phyloP scores from a whole-genome alignment of 1,140 invertebrate species.

The Bradysia coprophila region DNA sequence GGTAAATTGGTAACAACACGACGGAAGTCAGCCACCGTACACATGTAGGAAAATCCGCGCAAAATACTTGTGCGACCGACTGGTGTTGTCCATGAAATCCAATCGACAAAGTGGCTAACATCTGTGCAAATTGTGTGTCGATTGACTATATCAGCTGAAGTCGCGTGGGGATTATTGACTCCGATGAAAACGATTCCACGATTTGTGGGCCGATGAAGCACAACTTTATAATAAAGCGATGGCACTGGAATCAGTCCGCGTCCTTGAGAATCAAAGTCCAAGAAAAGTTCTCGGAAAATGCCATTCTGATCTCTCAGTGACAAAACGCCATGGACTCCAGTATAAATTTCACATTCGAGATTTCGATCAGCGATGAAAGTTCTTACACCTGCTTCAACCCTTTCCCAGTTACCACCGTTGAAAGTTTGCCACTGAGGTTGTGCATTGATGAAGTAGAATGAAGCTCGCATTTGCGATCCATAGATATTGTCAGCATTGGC shows the following conservation, averaged over 20 bases:
- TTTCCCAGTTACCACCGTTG: slow-evolving; percentile 33
- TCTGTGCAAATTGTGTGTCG: slow-evolving; percentile 29
- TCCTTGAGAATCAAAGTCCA: slow-evolving; percentile 25
- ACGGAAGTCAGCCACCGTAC: slow-evolving; percentile 36
- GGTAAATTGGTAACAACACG: slow-evolving; percentile 26
- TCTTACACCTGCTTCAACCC: slow-evolving; percentile 21
- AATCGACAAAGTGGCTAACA: slow-evolving; percentile 26
- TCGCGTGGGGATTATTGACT: slow-evolving; percentile 41
- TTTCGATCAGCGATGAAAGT: slow-evolving; percentile 10
- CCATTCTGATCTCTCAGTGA: slow-evolving; percentile 4
- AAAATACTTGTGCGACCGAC: slow-evolving; percentile 26
- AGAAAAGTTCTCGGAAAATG: slow-evolving; percentile 1
- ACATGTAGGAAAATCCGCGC: slow-evolving; percentile 43
- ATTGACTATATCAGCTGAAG: slow-evolving; percentile 15
- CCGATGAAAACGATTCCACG: slow-evolving; percentile 36
- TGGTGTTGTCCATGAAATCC: slow-evolving; percentile 35
- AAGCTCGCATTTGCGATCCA: slow-evolving; percentile 19
- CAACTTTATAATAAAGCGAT: slow-evolving; percentile 38
- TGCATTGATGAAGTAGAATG: slow-evolving; percentile 32
- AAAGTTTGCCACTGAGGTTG: slow-evolving; percentile 36
- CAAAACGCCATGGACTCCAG: slow-evolving; percentile 28
- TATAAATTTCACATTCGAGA: slow-evolving; percentile 27
- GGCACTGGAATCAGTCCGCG: slow-evolving; percentile 29
- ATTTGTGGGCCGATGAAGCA: slow-evolving; percentile 29
- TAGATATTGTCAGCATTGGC: slow-evolving; percentile 28